phyloP scores from a whole-genome alignment of 1,140 invertebrate species.

The Cydia fagiglandana region DNA sequence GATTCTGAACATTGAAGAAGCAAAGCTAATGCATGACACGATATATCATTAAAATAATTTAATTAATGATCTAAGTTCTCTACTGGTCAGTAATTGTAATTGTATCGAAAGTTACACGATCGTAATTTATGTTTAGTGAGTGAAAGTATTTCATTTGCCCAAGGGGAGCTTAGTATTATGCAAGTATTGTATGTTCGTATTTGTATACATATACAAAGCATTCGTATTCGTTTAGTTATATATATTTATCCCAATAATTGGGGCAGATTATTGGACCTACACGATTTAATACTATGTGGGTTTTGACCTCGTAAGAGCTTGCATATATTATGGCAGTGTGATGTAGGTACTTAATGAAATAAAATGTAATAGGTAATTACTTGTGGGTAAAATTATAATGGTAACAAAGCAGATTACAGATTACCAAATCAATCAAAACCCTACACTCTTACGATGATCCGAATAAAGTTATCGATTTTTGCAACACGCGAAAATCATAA shows the following conservation, averaged over 20 bases:
- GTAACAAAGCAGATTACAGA: no score
- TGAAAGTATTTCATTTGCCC: slow-evolving; percentile 13
- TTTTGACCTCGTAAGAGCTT: no score
- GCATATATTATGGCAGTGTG: no score
- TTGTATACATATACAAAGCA: background rate
- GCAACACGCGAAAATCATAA: background rate
- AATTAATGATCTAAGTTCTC: slow-evolving; percentile 13
- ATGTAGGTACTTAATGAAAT: no score
- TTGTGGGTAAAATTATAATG: no score
- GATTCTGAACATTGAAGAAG: background rate
- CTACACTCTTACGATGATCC: background rate
- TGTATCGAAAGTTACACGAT: slow-evolving; percentile 19
- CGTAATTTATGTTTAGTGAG: slow-evolving; percentile 18
- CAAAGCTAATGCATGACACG: background rate
- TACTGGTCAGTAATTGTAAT: slow-evolving; percentile 2
- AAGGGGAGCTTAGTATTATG: background rate
- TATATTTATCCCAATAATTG: no score
- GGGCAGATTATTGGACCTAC: no score
- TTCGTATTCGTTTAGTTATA: no score
- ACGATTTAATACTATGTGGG: no score
- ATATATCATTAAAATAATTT: slow-evolving; percentile 19
- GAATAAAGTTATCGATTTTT: background rate
- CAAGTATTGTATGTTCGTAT: background rate
- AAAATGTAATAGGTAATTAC: no score
- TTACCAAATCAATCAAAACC: background rate